phyloP scores from a whole-genome alignment of 2,113 vertebrate species.

The Cettia cetti region DNA sequence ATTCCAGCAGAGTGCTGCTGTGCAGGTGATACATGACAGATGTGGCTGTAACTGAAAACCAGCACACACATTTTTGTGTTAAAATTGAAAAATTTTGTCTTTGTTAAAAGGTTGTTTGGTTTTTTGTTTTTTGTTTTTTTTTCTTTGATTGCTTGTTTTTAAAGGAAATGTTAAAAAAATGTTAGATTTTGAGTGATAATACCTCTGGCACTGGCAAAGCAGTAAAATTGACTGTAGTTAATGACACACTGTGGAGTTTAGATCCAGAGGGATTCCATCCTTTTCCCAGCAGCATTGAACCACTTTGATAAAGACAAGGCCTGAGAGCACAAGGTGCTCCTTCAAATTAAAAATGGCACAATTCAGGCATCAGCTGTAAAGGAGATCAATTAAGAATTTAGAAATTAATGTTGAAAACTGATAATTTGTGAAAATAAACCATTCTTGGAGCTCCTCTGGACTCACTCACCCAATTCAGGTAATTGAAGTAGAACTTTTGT shows the following conservation, averaged over 20 bases:
- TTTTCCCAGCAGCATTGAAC: neutral
- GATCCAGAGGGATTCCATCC: neutral
- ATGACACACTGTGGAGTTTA: neutral
- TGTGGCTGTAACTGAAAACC: neutral
- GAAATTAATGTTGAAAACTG: neutral
- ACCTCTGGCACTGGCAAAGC: neutral
- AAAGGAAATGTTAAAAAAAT: neutral
- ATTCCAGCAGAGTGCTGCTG: neutral
- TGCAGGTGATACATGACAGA: neutral
- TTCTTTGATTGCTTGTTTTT: neutral
- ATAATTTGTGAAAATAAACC: neutral
- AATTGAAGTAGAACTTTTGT: neutral
- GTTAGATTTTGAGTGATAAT: neutral
- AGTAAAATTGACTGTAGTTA: neutral
- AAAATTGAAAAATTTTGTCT: neutral
- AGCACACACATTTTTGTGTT: neutral
- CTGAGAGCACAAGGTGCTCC: neutral
- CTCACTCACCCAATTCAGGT: neutral
- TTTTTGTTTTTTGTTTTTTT: neutral
- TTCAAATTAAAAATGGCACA: neutral
- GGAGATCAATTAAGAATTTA: neutral
- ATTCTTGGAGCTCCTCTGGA: neutral
- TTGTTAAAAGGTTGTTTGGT: neutral
- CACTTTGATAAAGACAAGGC: neutral
- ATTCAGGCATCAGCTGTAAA: neutral